Percentiles rank a stretch among this genome's conserved stretches.
These are phyloP conservation scores for Rhinogobio ventralis DNA, from an alignment of 2,797 vertebrate species.

Conservation along the genomic window DNA sequence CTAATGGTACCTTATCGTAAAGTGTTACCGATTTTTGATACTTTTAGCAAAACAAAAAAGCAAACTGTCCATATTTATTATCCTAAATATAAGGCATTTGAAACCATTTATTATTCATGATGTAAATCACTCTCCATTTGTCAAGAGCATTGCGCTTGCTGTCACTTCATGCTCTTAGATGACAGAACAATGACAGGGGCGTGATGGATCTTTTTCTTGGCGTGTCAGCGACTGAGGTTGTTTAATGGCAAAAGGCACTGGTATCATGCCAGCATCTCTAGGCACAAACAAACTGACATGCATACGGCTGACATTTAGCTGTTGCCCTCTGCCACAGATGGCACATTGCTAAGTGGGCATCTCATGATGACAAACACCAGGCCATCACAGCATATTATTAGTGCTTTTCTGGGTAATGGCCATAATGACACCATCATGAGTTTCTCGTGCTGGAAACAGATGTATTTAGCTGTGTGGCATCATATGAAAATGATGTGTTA, in stretches of 20 bases:
- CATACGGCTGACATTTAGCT: slow-evolving; percentile 46
- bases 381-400: slow-evolving; percentile 30
- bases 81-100: background rate
- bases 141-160: slow-evolving; percentile 20
- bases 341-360: slow-evolving; percentile 31
- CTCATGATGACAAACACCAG: slow-evolving; percentile 37
- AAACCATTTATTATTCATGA: slow-evolving; percentile 9
- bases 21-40: background rate
- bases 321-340: slow-evolving; percentile 41
- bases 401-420: slow-evolving; percentile 18
- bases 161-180: slow-evolving; percentile 49
- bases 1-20: background rate
- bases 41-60: background rate
- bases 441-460: slow-evolving; percentile 12
- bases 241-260: slow-evolving; percentile 49
- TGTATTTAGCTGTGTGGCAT: slow-evolving; percentile 1
- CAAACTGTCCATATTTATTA: background rate
- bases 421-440: slow-evolving; percentile 32
- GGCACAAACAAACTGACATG: slow-evolving; percentile 44
- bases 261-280: slow-evolving; percentile 36
- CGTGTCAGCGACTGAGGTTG: slow-evolving; percentile 17
- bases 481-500: slow-evolving; percentile 10
- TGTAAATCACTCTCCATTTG: slow-evolving; percentile 31
- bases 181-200: slow-evolving; percentile 40
- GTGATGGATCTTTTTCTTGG: slow-evolving; percentile 53